A percentile compares a stretch with the other conserved stretches of the same genome.
Evolutionary conservation across 2,888 invertebrate genomes (phyloP).

Genomic region (Brassicogethes aeneus): DNA sequence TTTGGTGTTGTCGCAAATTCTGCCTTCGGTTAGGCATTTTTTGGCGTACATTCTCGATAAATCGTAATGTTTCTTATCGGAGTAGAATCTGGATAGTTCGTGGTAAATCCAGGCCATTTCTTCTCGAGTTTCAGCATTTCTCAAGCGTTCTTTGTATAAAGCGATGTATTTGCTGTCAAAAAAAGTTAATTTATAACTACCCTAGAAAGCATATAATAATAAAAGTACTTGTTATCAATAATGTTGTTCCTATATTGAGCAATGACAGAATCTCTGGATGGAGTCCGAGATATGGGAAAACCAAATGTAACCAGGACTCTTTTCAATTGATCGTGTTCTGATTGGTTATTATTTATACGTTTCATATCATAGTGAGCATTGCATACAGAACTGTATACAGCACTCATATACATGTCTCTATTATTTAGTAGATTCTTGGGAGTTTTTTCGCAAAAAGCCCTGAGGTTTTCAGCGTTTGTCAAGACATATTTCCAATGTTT

Average conservation of each 20-base stretch:
- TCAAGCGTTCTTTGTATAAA: constrained; percentile 28
- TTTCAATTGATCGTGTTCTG: constrained; percentile 25
- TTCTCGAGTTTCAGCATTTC: constrained; percentile 27
- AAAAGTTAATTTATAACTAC: too few relatives aligned
- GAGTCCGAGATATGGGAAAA: constrained; percentile 27
- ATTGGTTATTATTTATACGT: constrained; percentile 30
- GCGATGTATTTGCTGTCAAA: constrained; percentile 24
- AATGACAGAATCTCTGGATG: constrained; percentile 36
- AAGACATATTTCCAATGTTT: constrained; percentile 19
- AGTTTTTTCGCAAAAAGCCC: constrained; percentile 38
- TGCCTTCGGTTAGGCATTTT: constrained; percentile 35
- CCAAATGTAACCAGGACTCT: constrained; percentile 33
- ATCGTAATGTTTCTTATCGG: constrained; percentile 38
- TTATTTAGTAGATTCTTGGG: constrained; percentile 36
- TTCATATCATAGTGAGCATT: constrained; percentile 39
- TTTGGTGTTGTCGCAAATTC: constrained; percentile 27
- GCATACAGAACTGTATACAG: constrained; percentile 39
- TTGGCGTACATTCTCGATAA: constrained; percentile 37
- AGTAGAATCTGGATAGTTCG: constrained; percentile 39
- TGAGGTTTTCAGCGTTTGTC: constrained; percentile 37
- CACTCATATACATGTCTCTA: constrained; percentile 34
- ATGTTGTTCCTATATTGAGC: constrained; percentile 29
- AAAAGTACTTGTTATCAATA: constrained; percentile 32
- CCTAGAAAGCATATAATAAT: too few relatives aligned
- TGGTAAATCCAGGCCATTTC: constrained; percentile 44